A percentile compares a stretch with the other conserved stretches of the same genome.
Conservation (phyloP, 2,797 vertebrate species). For the Lagorchestes hirsutus region DNA sequence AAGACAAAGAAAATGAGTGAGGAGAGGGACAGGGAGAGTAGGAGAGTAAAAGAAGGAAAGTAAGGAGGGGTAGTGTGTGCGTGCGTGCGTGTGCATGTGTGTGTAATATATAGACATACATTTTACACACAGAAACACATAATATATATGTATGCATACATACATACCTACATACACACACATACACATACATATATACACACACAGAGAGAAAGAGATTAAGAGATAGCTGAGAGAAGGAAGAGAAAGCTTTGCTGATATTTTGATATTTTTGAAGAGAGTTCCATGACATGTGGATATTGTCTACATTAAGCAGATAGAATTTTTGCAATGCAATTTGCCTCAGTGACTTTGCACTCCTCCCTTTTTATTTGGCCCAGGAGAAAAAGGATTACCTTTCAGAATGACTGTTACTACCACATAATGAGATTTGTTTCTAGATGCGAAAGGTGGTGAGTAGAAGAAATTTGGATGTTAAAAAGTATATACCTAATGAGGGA, state of each 20-base stretch:
- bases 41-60: not conserved
- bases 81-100: not conserved
- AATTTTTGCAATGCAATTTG: not conserved
- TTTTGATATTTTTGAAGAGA: not conserved
- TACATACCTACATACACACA: fast-evolving
- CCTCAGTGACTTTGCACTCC: not conserved
- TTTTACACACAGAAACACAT: not conserved
- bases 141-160: not conserved
- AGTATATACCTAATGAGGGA: too few relatives aligned
- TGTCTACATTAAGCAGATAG: not conserved
- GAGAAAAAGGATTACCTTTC: conserved; percentile 30
- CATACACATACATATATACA: too few relatives aligned
- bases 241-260: too few relatives aligned
- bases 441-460: conserved; percentile 9
- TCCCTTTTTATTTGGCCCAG: conserved; percentile 47
- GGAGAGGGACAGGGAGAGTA: not conserved
- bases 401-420: conserved; percentile 6
- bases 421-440: not conserved
- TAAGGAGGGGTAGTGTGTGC: not conserved
- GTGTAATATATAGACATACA: not conserved
- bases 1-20: not conserved
- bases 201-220: too few relatives aligned
- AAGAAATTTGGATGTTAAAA: not conserved
- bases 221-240: not conserved
- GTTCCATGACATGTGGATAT: not conserved